These are phyloP conservation scores for Phallusia fumigata DNA, from an alignment of 23 tunicate genomes.

Conservation along the genomic window DNA sequence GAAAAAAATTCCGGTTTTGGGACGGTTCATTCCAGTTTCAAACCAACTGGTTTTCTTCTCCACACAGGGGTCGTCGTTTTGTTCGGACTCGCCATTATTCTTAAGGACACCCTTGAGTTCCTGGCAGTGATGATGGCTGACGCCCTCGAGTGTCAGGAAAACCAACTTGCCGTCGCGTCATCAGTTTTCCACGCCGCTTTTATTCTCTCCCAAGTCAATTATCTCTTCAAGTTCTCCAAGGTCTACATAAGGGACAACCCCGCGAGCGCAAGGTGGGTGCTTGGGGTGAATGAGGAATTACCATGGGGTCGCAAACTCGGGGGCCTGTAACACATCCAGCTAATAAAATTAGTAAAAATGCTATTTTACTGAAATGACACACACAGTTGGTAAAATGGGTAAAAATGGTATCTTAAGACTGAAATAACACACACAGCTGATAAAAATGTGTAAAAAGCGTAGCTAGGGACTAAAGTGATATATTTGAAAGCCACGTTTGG, in stretches of 20 bases:
- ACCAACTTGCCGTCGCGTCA: slow-evolving; percentile 24
- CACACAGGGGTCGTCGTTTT: slow-evolving; percentile 60
- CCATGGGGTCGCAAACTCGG: no score
- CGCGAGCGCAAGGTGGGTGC: slow-evolving; percentile 43
- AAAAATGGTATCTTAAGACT: no score
- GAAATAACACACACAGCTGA: no score
- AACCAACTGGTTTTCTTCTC: not conserved
- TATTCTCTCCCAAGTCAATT: slow-evolving; percentile 55
- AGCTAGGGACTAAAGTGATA: no score
- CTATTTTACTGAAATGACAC: no score
- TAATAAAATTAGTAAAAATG: no score
- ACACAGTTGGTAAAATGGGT: no score
- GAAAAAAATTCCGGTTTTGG: not conserved
- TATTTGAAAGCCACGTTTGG: no score
- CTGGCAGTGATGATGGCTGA: slow-evolving; percentile 36
- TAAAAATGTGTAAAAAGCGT: no score
- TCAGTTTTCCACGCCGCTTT: slow-evolving; percentile 46
- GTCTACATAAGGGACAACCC: slow-evolving; percentile 43
- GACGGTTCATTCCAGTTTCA: no score
- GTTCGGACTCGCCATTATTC: slow-evolving; percentile 73
- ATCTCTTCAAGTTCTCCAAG: slow-evolving; percentile 63
- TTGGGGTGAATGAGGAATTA: no score
- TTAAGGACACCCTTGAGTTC: slow-evolving; percentile 60
- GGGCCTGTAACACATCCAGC: no score
- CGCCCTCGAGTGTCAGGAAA: slow-evolving; percentile 23